Percentiles rank a stretch among this genome's conserved stretches.
phyloP scores from a whole-genome alignment of 2,797 vertebrate genomes.

The Semaprochilodus insignis region DNA sequence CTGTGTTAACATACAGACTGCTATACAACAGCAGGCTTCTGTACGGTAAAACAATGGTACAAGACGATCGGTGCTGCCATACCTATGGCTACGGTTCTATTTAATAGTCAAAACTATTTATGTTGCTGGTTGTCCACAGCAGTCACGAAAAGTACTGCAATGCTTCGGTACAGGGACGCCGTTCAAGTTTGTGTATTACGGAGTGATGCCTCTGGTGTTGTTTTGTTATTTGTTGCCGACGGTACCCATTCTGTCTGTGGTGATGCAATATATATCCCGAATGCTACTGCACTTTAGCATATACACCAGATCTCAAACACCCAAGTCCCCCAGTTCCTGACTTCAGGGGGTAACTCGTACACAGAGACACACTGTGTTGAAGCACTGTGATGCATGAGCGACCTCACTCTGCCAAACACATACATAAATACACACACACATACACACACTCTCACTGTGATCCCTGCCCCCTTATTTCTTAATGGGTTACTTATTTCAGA shows the following conservation, averaged over 20 bases:
- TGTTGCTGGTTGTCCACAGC: conserved; percentile 43
- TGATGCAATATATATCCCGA: neutral
- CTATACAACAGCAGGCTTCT: neutral
- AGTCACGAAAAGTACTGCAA: neutral
- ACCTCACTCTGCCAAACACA: conserved; percentile 54
- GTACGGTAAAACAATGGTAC: neutral
- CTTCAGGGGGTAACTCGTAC: conserved; percentile 75
- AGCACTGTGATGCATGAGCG: conserved; percentile 85
- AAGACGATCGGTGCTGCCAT: conserved; percentile 9
- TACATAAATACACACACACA: too few species aligned
- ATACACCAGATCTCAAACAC: conserved; percentile 11
- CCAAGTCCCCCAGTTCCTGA: conserved; percentile 81
- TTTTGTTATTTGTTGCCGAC: neutral
- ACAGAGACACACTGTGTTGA: conserved; percentile 65
- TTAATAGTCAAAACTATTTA: conserved; percentile 36
- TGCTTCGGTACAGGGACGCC: conserved; percentile 40
- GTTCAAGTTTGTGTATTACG: conserved; percentile 12
- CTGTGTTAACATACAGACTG: neutral
- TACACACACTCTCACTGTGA: conserved; percentile 57
- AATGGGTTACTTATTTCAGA: neutral
- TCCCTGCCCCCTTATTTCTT: neutral
- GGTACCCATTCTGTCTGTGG: neutral
- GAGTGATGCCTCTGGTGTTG: neutral
- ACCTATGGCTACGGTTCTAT: neutral
- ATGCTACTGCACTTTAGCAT: neutral